Evolutionary conservation across 2,888 invertebrate species (phyloP).

Genomic region (Spatulosminthurus flaviceps): DNA sequence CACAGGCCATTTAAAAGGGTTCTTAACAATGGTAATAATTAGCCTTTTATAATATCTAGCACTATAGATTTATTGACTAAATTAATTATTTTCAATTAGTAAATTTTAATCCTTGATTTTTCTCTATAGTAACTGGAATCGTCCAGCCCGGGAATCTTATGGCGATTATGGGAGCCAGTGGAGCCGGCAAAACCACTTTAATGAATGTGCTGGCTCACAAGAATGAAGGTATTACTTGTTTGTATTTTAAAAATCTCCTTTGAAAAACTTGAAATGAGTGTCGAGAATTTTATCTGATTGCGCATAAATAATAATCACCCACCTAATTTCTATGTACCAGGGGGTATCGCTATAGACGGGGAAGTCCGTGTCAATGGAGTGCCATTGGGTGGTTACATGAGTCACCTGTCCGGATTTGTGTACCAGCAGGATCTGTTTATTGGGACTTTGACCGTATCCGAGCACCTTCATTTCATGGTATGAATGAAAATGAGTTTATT

Average conservation of each 20-base stretch:
- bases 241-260: too few relatives aligned
- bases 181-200: slow-evolving; percentile 81
- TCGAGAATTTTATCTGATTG: too few relatives aligned
- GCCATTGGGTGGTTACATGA: slow-evolving; percentile 78
- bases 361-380: slow-evolving; percentile 83
- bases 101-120: too few relatives aligned
- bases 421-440: slow-evolving; percentile 92
- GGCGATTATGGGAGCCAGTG: slow-evolving; percentile 85
- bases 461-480: slow-evolving; percentile 90
- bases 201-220: slow-evolving; percentile 79
- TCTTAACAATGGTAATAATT: slow-evolving; percentile 75
- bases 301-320: too few relatives aligned
- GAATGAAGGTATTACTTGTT: slow-evolving; percentile 74
- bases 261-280: too few relatives aligned
- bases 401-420: slow-evolving; percentile 84
- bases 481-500: not conserved
- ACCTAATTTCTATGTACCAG: slow-evolving; percentile 68
- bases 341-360: slow-evolving; percentile 78
- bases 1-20: slow-evolving; percentile 73
- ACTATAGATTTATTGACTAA: not conserved
- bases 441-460: slow-evolving; percentile 82
- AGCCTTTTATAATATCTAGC: not conserved
- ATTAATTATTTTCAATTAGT: not conserved
- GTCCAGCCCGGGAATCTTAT: slow-evolving; percentile 83
- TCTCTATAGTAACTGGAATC: slow-evolving; percentile 76